Evolutionary conservation across 2,113 vertebrate genomes (phyloP), one percentile per base, ranked within the genome.

Genomic region (Miniopterus natalensis): DNA sequence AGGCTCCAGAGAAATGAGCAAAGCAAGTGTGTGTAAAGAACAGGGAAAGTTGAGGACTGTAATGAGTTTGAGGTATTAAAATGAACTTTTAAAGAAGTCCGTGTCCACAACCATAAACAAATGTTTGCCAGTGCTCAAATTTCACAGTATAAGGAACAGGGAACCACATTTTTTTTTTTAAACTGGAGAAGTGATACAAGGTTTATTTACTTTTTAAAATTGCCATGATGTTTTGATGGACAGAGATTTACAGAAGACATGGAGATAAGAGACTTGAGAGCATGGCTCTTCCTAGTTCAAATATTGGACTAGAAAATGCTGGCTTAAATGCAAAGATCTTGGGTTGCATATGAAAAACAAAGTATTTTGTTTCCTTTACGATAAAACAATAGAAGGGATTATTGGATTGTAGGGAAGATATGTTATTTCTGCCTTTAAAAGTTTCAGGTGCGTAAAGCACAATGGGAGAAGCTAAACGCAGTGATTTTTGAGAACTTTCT

Each of bases 161-260:
- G 27, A 84, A 23, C 29, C 15, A 59, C 23, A 29, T 23, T n/a
- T 68, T 4, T 45, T 40, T 51, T 65, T 78, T 65, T 14, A 74
- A 84, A 74, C 25, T 53, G 57, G 8, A 2, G 45, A 31, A 47
- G 12, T 86, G 68, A 87, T 95, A 5, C 4, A 75, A 83, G 59
- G 53, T 53, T 95, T 55, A 57, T 55, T 77, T n/a, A 36, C 63
- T 92, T 80, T 63, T 29, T 63, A 31, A 89, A 95, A 77, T 71
- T 66, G 2, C 6, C 23, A 36, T 15, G 15, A 75, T 42, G 47
- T 2, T 53, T 36, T 90, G 42, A 70, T 80, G 51, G 31, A 63
- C 6, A 9, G 27, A 85, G 25, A 91, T 88, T 36, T 65, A 87
- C 17, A 90, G 47, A 57, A 70, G 59, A 13, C 45, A 42, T 53